Conservation (phyloP, 30 jellyfish, hydroid and myxozoan genomes). For the Euphysa ruthae region DNA sequence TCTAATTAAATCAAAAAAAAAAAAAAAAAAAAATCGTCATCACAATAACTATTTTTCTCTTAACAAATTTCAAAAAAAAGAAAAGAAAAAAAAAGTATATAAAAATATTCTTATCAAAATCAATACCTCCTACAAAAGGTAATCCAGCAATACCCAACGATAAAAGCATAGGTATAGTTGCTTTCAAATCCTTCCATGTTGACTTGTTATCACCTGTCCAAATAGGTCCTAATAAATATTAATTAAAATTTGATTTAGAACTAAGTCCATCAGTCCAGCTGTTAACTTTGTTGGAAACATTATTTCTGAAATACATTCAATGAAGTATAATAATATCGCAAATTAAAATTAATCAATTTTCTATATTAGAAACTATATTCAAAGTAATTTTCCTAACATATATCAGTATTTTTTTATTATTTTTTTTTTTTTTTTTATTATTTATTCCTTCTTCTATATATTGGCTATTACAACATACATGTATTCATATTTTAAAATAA, state of each 20-base stretch:
- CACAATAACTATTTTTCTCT: no score
- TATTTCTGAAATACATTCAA: no score
- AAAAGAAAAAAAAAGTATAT: background rate
- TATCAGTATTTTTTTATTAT: no score
- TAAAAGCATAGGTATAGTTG: constrained; percentile 76
- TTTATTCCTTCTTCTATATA: no score
- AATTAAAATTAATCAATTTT: no score
- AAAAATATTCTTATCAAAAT: background rate
- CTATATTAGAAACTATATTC: no score
- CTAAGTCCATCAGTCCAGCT: background rate
- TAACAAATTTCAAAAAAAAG: background rate
- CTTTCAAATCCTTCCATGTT: constrained; percentile 74
- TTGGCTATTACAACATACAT: no score
- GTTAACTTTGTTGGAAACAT: background rate
- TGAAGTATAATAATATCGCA: no score
- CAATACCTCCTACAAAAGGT: constrained; percentile 85
- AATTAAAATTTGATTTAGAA: background rate
- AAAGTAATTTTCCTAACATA: no score
- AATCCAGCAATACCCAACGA: constrained; percentile 79
- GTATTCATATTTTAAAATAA: no score
- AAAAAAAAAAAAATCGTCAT: background rate
- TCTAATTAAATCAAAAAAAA: background rate
- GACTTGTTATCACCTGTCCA: constrained; percentile 95
- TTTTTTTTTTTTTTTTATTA: no score
- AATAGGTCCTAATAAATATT: constrained; percentile 47